Evolutionary conservation across 1,140 invertebrate genomes (phyloP).

Genomic region (Plodia interpunctella): DNA sequence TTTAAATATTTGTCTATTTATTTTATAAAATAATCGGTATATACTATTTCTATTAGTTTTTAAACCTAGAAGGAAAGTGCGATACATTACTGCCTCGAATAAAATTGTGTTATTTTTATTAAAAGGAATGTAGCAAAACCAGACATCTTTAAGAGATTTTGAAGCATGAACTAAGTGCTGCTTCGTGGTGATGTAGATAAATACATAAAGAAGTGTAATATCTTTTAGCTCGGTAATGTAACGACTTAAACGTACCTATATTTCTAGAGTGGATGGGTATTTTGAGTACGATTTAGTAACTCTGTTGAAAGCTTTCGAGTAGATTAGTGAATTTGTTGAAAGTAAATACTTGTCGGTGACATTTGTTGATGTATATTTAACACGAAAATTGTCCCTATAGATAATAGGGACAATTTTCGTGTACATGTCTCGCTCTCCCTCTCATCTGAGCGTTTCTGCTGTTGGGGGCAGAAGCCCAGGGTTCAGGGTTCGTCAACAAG

Average conservation of each 20-base stretch:
- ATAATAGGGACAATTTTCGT: too few relatives aligned
- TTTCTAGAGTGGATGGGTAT: not conserved
- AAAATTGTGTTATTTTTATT: conserved; percentile 7
- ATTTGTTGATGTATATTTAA: too few relatives aligned
- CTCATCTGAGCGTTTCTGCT: too few relatives aligned
- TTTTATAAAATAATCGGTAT: too few relatives aligned
- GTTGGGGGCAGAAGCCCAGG: too few relatives aligned
- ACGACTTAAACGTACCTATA: not conserved
- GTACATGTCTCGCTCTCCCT: too few relatives aligned
- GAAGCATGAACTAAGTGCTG: conserved; percentile 1
- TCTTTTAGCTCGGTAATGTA: conserved; percentile 1
- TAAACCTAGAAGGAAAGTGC: not conserved
- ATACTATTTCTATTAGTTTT: not conserved
- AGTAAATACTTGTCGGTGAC: too few relatives aligned
- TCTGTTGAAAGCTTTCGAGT: too few relatives aligned
- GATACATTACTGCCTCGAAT: not conserved
- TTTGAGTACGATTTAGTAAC: not conserved
- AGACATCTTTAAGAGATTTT: conserved; percentile 2
- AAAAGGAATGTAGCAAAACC: not conserved
- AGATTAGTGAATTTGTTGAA: too few relatives aligned
- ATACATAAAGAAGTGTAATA: not conserved
- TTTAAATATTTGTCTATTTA: too few relatives aligned
- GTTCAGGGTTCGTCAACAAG: too few relatives aligned
- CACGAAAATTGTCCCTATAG: too few relatives aligned
- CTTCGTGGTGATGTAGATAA: not conserved